Evolutionary conservation across 1,140 invertebrate genomes (phyloP).

Genomic region (Neelides sp.): DNA sequence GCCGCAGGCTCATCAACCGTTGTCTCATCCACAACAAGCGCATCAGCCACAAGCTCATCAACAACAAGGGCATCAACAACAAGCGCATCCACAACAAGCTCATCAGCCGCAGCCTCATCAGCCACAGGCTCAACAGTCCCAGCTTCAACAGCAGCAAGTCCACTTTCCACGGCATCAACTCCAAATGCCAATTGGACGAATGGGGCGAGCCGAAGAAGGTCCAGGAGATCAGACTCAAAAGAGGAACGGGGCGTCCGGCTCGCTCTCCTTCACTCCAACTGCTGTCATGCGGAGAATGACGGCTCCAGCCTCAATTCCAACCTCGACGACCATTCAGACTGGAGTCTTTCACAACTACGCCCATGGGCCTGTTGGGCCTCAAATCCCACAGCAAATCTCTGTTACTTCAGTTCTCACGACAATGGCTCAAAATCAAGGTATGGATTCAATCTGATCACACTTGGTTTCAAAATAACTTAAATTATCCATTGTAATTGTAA

Average conservation of each 20-base stretch:
- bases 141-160: slow-evolving; percentile 36
- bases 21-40: background rate
- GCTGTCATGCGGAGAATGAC: slow-evolving; percentile 85
- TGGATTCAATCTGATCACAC: too few species aligned
- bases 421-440: too few species aligned
- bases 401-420: too few species aligned
- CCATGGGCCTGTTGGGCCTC: too few species aligned
- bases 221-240: slow-evolving; percentile 2
- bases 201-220: background rate
- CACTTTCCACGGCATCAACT: slow-evolving; percentile 31
- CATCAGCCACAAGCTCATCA: slow-evolving; percentile 1
- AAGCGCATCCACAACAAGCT: slow-evolving; percentile 37
- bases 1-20: background rate
- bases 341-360: too few species aligned
- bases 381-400: too few species aligned
- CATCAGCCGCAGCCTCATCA: slow-evolving; percentile 37
- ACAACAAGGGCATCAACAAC: slow-evolving; percentile 31
- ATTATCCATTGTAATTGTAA: too few species aligned
- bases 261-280: slow-evolving; percentile 67
- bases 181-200: slow-evolving; percentile 34
- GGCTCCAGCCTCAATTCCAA: too few species aligned
- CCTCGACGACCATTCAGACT: too few species aligned
- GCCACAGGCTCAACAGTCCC: slow-evolving; percentile 27
- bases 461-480: too few species aligned
- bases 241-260: slow-evolving; percentile 14